These are phyloP conservation scores for Drosophila pseudoobscura DNA, from an alignment of 1,140 invertebrate genomes.

Conservation along the genomic window DNA sequence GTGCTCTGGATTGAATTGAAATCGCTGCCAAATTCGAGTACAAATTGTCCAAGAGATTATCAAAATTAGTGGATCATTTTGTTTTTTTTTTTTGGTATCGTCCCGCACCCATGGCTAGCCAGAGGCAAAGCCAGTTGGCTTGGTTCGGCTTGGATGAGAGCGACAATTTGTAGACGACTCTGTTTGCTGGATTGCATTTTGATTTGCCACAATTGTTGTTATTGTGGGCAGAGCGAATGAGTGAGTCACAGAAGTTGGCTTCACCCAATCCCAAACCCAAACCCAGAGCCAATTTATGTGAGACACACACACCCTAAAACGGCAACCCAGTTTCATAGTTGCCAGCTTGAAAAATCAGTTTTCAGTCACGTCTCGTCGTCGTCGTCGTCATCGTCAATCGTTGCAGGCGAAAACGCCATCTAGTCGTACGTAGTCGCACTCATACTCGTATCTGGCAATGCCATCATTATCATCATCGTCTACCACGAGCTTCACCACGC, in stretches of 20 bases:
- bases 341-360: conserved; percentile 29
- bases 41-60: too few species aligned
- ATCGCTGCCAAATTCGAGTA: too few species aligned
- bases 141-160: neutral
- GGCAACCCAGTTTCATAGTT: conserved; percentile 38
- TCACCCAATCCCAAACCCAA: conserved; percentile 20
- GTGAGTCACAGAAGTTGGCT: conserved; percentile 26
- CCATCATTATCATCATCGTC: conserved; percentile 8
- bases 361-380: conserved; percentile 43
- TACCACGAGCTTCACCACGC: conserved; percentile 12
- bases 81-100: too few species aligned
- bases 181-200: conserved; percentile 55
- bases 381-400: neutral
- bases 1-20: too few species aligned
- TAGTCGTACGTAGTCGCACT: too few species aligned
- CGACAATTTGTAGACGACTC: conserved; percentile 7
- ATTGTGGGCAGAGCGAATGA: conserved; percentile 13
- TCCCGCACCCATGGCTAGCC: too few species aligned
- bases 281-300: conserved; percentile 6
- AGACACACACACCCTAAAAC: conserved; percentile 22
- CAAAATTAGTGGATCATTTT: too few species aligned
- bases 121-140: too few species aligned
- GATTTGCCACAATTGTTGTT: conserved; percentile 55
- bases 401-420: conserved; percentile 11
- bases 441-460: conserved; percentile 7